Base-by-base conservation (phyloP, 2,888 invertebrate genomes). In the Azorinus chamasolen region DNA sequence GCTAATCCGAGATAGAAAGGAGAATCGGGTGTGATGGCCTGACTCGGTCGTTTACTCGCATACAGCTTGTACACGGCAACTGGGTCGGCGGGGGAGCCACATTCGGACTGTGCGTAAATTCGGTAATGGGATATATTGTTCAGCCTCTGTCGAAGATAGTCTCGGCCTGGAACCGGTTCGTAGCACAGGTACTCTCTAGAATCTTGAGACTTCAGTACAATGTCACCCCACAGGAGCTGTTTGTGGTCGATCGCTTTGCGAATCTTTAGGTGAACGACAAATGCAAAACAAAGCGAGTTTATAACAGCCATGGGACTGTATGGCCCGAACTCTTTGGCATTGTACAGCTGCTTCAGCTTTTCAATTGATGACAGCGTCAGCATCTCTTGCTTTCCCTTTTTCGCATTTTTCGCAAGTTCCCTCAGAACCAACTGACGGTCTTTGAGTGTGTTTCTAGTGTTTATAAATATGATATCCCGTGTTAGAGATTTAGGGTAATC, bases 1-100 rank as follows among this genome's bases (percentile, higher is more conserved):
- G 87, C 87, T 0, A 89, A 80, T 22, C 90, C 90, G 0, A 90
- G 69, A 72, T 90, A 90, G 63, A 90, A 89, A 22, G 90, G 90
- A 20, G 87, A 83, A 39, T 87, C 86, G 3, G 83, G 85, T 39
- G 86, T 77, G 64, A 87, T 87, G 86, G 87, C 85, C 10, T 83
- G 79, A 8, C 70, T 55, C 4, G 88, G 88, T 12, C 90, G 78
- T 64, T 88, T 89, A 37, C 84, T 81, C 24, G 83, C 78, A 70
- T 90, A 90, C 10, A 89, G 82, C 64, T 90, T 89, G 66, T 88
- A 90, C 8, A 90, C 84, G 6, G 83, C 78, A 10, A 90, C 83
- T 1, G 90, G 86, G 59, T 89, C 88, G 70, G 85, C 82, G 32
- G 87, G 83, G 6, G 86, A 84, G n/a, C 79, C 72, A 25, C 85